Evolutionary conservation across 2,888 invertebrate species (phyloP).

Genomic region (Papilio gigon): DNA sequence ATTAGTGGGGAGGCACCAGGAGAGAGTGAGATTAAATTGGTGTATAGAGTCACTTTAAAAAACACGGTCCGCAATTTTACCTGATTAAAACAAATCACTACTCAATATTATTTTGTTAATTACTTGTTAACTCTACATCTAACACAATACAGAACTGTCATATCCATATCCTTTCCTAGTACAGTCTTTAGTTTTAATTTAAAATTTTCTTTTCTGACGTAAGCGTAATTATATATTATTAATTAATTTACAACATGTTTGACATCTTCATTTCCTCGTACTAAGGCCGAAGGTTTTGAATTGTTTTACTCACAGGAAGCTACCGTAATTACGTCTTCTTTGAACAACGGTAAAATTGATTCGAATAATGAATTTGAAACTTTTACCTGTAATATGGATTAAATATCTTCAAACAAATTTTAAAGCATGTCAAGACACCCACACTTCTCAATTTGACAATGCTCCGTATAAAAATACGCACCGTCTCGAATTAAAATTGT

Average conservation of each 20-base stretch:
- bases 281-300: constrained; percentile 60
- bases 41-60: too few species aligned
- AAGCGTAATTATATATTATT: too few species aligned
- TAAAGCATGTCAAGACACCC: too few species aligned
- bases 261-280: neutral
- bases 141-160: neutral
- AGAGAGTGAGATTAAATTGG: too few species aligned
- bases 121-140: neutral
- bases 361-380: constrained; percentile 52
- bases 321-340: constrained; percentile 70
- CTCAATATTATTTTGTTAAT: too few species aligned
- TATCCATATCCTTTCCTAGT: neutral
- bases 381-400: constrained; percentile 44
- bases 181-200: neutral
- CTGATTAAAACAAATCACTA: too few species aligned
- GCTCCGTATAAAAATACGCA: constrained; percentile 1
- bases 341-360: constrained; percentile 58
- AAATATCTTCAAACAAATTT: too few species aligned
- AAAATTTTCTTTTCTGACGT: neutral
- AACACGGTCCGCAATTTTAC: too few species aligned
- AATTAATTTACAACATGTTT: neutral
- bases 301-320: constrained; percentile 59
- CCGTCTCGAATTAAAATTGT: constrained; percentile 32
- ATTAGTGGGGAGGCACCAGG: too few species aligned
- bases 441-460: neutral